Base-by-base conservation (phyloP, 2,113 vertebrate species). In the Ageneiosus marmoratus region DNA sequence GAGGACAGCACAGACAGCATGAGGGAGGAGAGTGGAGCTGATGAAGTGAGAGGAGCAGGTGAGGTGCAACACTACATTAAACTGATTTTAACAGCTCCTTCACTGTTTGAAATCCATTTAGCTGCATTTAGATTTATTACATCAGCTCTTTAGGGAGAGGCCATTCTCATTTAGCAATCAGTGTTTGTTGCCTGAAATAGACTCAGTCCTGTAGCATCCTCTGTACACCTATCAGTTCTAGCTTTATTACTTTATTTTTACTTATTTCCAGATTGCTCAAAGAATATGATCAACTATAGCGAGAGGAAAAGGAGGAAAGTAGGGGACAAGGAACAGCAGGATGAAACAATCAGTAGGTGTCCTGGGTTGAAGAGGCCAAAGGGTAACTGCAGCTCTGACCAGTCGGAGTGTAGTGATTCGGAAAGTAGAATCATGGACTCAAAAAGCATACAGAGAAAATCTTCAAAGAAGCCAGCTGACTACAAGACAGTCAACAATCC, bases 221-320 rank as follows among this genome's bases (percentile, higher is more conserved):
- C 63, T 53, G 46, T 24, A 74, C 24, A 34, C 27, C 5, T 29
- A 48, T 46, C 48, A n/a, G 72, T 63, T 22, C 53, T 84, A n/a
- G n/a, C 63, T 74, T 78, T 77, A 50, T 72, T 18, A 11, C 11
- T 55, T 41, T 62, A 22, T 13, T 80, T 79, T 50, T 60, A 22
- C 50, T 44, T 73, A 32, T 60, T 87, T 90, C 75, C 89, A 96
- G 95, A 96, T 92, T 94, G 91, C 87, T 87, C 91, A 84, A 96
- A 95, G 91, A 90, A 2, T 87, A 96, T 94, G 92, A 95, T 85
- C 85, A 96, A 93, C 89, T 93, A 93, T 67, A 90, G 92, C 37
- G 85, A 94, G 82, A 95, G 82, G 87, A 96, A 96, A 91, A 94
- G 95, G 90, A 95, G 94, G 83, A 96, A 96, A 92, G 91, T 91